Conservation (phyloP, 2,797 vertebrate genomes). For the Takifugu ocellatus region DNA sequence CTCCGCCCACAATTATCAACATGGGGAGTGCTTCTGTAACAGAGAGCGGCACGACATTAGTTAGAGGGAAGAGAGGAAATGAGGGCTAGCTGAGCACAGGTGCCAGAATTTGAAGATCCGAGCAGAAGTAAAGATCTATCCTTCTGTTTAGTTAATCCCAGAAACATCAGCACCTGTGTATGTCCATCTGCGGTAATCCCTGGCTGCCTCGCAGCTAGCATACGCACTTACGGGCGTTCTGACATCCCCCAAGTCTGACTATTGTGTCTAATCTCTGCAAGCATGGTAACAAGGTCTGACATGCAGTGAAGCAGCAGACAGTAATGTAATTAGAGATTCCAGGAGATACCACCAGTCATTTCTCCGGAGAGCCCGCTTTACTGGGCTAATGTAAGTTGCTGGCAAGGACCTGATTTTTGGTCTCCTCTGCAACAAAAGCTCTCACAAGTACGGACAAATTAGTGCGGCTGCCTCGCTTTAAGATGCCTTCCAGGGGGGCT, state of each 20-base stretch:
- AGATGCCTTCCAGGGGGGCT: constrained; percentile 46
- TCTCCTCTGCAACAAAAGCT: constrained; percentile 67
- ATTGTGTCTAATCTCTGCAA: constrained; percentile 78
- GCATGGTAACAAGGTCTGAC: constrained; percentile 79
- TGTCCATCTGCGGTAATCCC: constrained; percentile 52
- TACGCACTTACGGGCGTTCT: constrained; percentile 45
- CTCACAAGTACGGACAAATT: constrained; percentile 20
- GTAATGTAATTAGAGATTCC: constrained; percentile 83
- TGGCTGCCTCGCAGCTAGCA: constrained; percentile 28
- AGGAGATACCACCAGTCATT: constrained; percentile 69
- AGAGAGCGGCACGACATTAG: constrained; percentile 9
- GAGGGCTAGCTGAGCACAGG: constrained; percentile 21
- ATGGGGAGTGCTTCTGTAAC: constrained; percentile 81
- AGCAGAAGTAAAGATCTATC: constrained; percentile 41
- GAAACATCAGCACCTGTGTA: constrained; percentile 42
- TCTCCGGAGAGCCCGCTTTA: constrained; percentile 69
- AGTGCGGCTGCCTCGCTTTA: constrained; percentile 39
- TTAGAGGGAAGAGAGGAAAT: constrained; percentile 8
- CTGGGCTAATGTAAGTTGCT: constrained; percentile 74
- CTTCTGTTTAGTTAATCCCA: constrained; percentile 50
- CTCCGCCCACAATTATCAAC: constrained; percentile 78
- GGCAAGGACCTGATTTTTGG: constrained; percentile 73
- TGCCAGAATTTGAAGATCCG: constrained; percentile 31
- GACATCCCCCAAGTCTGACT: constrained; percentile 53
- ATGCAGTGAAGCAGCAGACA: constrained; percentile 77